phyloP scores from a whole-genome alignment of 2,888 invertebrate species.

The Chrysolina americana region DNA sequence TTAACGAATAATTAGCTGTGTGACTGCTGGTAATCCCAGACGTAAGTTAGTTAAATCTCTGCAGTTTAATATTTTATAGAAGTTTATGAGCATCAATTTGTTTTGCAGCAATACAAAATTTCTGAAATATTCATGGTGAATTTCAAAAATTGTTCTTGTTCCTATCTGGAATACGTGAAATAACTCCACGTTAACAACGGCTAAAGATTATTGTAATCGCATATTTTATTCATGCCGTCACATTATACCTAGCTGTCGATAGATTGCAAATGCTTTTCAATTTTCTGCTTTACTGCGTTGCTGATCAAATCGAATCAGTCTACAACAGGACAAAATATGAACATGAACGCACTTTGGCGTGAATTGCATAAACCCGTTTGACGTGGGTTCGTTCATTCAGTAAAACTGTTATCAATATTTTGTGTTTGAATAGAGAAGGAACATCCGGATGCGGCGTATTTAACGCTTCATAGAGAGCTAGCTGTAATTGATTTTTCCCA shows the following conservation, averaged over 20 bases:
- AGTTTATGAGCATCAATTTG: no score
- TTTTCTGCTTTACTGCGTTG: slow-evolving; percentile 2
- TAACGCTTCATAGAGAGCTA: background rate
- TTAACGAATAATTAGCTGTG: no score
- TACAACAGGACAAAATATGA: slow-evolving; percentile 3
- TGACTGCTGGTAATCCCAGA: no score
- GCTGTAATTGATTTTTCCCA: background rate
- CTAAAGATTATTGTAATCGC: background rate
- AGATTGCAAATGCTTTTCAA: background rate
- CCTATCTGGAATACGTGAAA: no score
- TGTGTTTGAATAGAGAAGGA: slow-evolving; percentile 6
- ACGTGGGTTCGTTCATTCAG: background rate
- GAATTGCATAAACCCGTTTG: background rate
- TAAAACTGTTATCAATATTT: slow-evolving; percentile 7
- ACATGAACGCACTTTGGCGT: background rate
- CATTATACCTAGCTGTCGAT: background rate
- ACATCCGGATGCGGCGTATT: background rate
- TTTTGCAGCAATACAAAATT: no score
- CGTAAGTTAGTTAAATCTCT: no score
- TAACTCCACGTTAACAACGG: no score
- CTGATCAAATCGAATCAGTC: slow-evolving; percentile 5
- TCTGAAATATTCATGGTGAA: no score
- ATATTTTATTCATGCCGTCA: background rate
- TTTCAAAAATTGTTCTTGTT: no score
- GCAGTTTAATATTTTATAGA: no score